A percentile compares a stretch with the other conserved stretches of the same genome.
Conservation (phyloP, 2,113 vertebrate species). For the Lamprotornis superbus region DNA sequence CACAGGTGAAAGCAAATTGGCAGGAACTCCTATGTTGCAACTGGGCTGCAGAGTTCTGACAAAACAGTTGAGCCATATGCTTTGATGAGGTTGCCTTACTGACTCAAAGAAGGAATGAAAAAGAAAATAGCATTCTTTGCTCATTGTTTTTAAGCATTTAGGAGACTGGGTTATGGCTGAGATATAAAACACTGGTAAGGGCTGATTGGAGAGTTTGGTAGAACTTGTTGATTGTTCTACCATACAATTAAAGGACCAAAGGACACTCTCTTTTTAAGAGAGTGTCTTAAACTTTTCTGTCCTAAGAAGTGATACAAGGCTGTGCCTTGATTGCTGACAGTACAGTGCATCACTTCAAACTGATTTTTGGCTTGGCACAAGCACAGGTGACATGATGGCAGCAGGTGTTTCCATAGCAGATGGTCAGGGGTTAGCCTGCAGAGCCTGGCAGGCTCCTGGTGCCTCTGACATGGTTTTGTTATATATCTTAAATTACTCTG, state of each 20-base stretch:
- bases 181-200: not conserved
- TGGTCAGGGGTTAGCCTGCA: conserved; percentile 31
- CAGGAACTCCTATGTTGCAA: not conserved
- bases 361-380: not conserved
- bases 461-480: not conserved
- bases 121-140: not conserved
- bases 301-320: not conserved
- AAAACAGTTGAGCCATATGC: not conserved
- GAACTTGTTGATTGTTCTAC: not conserved
- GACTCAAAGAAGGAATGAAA: not conserved
- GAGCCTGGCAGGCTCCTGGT: conserved; percentile 30
- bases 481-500: not conserved
- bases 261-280: not conserved
- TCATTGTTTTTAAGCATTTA: not conserved
- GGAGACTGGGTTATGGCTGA: not conserved
- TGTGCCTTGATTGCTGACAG: not conserved
- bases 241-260: not conserved
- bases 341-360: not conserved
- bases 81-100: not conserved
- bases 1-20: not conserved
- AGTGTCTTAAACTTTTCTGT: not conserved
- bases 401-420: conserved; percentile 28
- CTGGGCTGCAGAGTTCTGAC: not conserved
- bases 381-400: not conserved
- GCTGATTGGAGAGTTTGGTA: not conserved